phyloP scores from a whole-genome alignment of 2,113 vertebrate genomes.

The Pygoscelis antarcticus region DNA sequence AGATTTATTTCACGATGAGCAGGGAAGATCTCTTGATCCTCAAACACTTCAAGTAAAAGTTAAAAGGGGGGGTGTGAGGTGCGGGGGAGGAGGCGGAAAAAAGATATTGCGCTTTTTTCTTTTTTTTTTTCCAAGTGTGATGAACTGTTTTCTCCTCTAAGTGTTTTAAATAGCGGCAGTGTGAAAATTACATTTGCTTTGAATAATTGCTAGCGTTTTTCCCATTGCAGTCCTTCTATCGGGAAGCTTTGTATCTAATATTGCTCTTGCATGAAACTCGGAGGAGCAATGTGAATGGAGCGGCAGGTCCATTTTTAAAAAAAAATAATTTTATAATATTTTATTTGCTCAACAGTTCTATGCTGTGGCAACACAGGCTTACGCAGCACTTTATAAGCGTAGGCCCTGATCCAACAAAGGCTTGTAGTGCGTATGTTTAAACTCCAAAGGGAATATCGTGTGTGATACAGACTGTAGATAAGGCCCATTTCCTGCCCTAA shows the following conservation, averaged over 20 bases:
- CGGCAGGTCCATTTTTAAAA: constrained; percentile 50
- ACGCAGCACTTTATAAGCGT: constrained; percentile 42
- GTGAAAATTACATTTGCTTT: constrained; percentile 72
- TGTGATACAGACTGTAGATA: constrained; percentile 42
- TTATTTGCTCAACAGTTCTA: constrained; percentile 63
- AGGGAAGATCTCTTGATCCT: constrained; percentile 73
- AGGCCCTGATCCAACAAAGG: constrained; percentile 61
- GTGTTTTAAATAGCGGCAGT: constrained; percentile 70
- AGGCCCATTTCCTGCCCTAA: constrained; percentile 50
- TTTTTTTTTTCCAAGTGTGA: constrained; percentile 58
- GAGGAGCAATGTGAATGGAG: constrained; percentile 62
- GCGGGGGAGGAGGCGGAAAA: constrained; percentile 65
- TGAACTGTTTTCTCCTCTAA: constrained; percentile 70
- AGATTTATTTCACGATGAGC: constrained; percentile 72
- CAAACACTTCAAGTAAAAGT: constrained; percentile 72
- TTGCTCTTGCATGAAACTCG: constrained; percentile 7
- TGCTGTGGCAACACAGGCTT: constrained; percentile 58
- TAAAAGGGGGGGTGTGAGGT: constrained; percentile 64
- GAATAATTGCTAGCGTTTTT: constrained; percentile 67
- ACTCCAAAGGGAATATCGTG: constrained; percentile 55
- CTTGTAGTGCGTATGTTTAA: constrained; percentile 51
- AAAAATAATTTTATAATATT: constrained; percentile 48
- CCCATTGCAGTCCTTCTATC: constrained; percentile 50
- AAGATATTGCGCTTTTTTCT: constrained; percentile 68
- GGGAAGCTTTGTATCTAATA: constrained; percentile 46